Conservation (phyloP, 1,140 invertebrate genomes). For the Pogonomyrmex barbatus region DNA sequence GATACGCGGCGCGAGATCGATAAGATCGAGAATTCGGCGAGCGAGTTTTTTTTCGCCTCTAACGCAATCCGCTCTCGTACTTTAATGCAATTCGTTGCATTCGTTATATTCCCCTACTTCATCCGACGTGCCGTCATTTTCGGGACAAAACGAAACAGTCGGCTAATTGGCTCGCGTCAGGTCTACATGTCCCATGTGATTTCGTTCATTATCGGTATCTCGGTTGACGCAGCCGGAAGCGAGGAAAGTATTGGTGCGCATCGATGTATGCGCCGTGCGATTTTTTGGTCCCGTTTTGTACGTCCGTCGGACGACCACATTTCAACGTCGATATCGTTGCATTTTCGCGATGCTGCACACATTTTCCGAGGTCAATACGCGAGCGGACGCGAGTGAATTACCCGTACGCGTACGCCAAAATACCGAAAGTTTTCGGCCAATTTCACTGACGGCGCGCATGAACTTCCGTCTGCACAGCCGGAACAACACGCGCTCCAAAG, state of each 20-base stretch:
- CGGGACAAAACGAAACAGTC: conserved; percentile 45
- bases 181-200: conserved; percentile 58
- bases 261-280: conserved; percentile 18
- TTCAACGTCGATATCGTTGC: conserved; percentile 45
- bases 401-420: conserved; percentile 67
- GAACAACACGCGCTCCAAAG: conserved; percentile 45
- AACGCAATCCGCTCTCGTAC: conserved; percentile 13
- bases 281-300: conserved; percentile 32
- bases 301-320: not conserved
- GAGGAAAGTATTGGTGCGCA: conserved; percentile 33
- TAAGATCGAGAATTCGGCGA: not conserved
- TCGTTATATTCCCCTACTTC: not conserved
- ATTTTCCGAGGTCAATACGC: conserved; percentile 38
- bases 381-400: conserved; percentile 68
- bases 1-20: not conserved
- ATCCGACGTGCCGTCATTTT: conserved; percentile 22
- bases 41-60: not conserved
- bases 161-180: conserved; percentile 69
- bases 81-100: conserved; percentile 31
- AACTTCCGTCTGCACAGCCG: conserved; percentile 47
- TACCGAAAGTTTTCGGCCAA: conserved; percentile 75
- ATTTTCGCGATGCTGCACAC: conserved; percentile 22
- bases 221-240: conserved; percentile 48
- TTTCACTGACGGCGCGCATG: conserved; percentile 64
- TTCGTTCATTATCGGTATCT: conserved; percentile 62